These are phyloP conservation scores for Ceyx erithaca DNA, from an alignment of 2,797 vertebrate species.

Conservation along the genomic window DNA sequence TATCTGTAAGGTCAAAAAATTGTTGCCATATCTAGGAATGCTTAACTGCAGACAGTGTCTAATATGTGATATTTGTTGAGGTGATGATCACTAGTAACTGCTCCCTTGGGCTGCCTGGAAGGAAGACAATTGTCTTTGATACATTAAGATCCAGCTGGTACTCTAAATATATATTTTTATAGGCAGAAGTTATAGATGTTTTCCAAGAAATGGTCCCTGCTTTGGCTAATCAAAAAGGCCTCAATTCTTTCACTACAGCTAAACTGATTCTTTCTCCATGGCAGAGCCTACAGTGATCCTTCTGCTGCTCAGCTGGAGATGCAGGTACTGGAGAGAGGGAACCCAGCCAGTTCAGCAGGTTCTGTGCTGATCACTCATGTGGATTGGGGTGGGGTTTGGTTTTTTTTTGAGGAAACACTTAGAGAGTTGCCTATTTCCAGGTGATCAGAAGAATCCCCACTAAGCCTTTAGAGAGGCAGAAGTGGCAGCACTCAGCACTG, in stretches of 20 bases:
- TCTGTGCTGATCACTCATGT: background rate
- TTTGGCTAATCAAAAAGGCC: background rate
- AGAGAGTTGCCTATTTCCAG: rapidly evolving
- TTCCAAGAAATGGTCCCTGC: background rate
- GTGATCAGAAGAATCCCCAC: background rate
- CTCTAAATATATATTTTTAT: background rate
- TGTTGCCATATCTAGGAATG: background rate
- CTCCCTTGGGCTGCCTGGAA: background rate
- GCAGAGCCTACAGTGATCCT: background rate
- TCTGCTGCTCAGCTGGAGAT: conserved; percentile 31
- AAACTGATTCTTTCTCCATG: background rate
- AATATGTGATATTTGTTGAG: background rate
- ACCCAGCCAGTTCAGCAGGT: background rate
- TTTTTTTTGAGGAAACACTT: background rate
- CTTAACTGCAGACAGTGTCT: background rate
- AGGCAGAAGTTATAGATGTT: background rate
- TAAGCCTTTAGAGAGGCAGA: background rate
- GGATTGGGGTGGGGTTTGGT: too few relatives aligned
- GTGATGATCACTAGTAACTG: background rate
- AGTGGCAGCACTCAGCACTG: background rate
- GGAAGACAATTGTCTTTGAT: background rate
- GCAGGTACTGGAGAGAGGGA: background rate
- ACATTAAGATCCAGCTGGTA: background rate
- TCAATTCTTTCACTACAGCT: background rate
- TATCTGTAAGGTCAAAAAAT: background rate